A percentile compares a stretch with the other conserved stretches of the same genome.
Conservation (phyloP, 2,888 invertebrate species). For the Chelonus formosanus region DNA sequence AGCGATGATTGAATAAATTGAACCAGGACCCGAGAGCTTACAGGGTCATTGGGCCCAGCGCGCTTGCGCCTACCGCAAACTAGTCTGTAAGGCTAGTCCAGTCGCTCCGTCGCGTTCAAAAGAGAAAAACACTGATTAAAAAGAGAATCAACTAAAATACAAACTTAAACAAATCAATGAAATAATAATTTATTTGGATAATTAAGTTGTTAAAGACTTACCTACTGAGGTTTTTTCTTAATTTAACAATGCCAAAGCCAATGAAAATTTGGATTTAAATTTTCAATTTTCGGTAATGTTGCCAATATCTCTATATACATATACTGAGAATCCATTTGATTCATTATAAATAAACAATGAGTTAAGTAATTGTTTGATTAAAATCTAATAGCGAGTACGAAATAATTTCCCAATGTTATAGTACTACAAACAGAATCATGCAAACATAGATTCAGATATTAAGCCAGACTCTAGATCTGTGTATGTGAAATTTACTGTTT, state of each 20-base stretch:
- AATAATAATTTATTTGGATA: background rate
- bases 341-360: no score
- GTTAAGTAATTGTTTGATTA: no score
- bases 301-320: no score
- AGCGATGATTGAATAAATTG: constrained; percentile 35
- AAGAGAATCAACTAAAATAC: constrained; percentile 9
- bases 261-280: no score
- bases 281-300: no score
- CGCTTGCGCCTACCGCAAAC: constrained; percentile 65
- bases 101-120: constrained; percentile 57
- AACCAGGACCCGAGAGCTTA: constrained; percentile 54
- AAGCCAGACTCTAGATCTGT: no score
- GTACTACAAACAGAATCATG: no score
- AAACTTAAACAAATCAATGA: constrained; percentile 9
- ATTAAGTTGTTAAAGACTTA: background rate
- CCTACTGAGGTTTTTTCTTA: constrained; percentile 1
- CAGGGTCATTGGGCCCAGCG: constrained; percentile 62
- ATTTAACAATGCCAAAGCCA: background rate
- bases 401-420: no score
- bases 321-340: no score
- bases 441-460: no score
- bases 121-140: constrained; percentile 8
- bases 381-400: no score
- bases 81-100: constrained; percentile 63
- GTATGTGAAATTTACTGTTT: no score